Conservation (phyloP, 2,888 invertebrate species). For the Tipula unca region DNA sequence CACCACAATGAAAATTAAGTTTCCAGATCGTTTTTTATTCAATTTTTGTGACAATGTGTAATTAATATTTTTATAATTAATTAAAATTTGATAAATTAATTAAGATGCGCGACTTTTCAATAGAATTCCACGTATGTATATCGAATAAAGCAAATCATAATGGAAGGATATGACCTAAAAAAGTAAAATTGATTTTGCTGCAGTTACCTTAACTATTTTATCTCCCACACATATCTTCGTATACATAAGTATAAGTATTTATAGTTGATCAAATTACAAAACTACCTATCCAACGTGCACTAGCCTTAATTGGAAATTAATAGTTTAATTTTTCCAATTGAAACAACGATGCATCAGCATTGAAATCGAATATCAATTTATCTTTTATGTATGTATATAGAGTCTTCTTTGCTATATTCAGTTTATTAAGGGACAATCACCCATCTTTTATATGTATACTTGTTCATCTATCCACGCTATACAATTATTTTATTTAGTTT, state of each 20-base stretch:
- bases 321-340: not conserved
- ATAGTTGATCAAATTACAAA: not conserved
- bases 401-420: too few relatives aligned
- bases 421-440: not conserved
- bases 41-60: too few relatives aligned
- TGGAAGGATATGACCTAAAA: too few relatives aligned
- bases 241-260: too few relatives aligned
- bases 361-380: not conserved
- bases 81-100: too few relatives aligned
- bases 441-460: not conserved
- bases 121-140: too few relatives aligned
- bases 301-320: not conserved
- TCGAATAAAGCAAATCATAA: too few relatives aligned
- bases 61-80: too few relatives aligned
- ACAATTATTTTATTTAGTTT: not conserved
- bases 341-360: not conserved
- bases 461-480: slow-evolving; percentile 3
- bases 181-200: not conserved
- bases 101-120: too few relatives aligned
- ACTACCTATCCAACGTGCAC: not conserved
- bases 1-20: too few relatives aligned
- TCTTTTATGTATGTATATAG: not conserved
- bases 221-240: not conserved
- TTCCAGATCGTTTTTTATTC: too few relatives aligned
- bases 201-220: not conserved